Base-by-base conservation (phyloP, 2,797 vertebrate species). In the Aselliscus stoliczkanus region DNA sequence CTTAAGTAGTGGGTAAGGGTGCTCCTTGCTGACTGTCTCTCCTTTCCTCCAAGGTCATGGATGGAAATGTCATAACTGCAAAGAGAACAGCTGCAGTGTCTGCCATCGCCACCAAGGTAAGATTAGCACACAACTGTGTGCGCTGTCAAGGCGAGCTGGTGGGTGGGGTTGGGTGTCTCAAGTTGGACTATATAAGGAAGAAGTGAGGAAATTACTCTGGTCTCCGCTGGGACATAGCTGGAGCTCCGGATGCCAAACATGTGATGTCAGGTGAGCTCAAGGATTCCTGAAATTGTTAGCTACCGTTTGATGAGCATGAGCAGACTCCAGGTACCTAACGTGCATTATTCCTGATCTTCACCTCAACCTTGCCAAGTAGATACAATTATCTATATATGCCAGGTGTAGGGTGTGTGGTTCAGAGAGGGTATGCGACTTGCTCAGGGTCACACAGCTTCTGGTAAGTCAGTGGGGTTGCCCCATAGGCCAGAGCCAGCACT, bases 71-170 rank as follows among this genome's bases (percentile, higher is more conserved):
- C 54, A 99, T 99, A 90, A 99, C 99, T 60, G 97, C 97, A 20
- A 99, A 99, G 98, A 98, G 99, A 95, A 99, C 99, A 1, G 99
- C 99, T 25, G 99, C 99, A 0, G 99, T 98, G 67, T 99, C 99
- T 31, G 99, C 99, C 56, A 99, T 99, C 37, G 99, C 99, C 83
- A 99, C 99, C 25, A 99, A 99, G 99, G 99, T 99, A 97, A 79
- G 97, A 90, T 21, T 1, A 31, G 65, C 44, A 64, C 23, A 12
- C 52, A 20, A 9, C 64, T 50, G 14, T 50, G 14, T 21, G 47
- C 23, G 50, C 37, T 17, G 12, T 54, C 8, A 13, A 37, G 62
- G 62, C 21, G 20, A 84, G 18, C 25, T 47, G 13, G 39, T 73
- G 25, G 58, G 23, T 34, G 37, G 42, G 8, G 12, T 39, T 31